Evolutionary conservation across 2,797 vertebrate genomes (phyloP).

Genomic region (Catharus ustulatus): DNA sequence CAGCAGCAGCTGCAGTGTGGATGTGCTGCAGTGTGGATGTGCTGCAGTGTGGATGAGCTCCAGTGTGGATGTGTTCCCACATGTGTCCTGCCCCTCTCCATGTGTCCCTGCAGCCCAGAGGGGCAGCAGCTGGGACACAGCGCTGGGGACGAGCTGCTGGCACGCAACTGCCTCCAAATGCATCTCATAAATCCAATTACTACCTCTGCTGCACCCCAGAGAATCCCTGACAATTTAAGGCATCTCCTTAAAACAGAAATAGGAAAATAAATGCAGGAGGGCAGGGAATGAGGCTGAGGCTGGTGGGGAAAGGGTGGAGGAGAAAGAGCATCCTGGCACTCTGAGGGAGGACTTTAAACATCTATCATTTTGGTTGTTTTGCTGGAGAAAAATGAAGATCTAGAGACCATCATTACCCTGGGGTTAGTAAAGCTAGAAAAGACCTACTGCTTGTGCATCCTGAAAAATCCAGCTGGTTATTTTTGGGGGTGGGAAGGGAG

Average conservation of each 20-base stretch:
- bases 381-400: background rate
- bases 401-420: background rate
- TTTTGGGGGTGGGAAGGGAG: background rate
- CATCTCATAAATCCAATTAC: background rate
- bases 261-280: background rate
- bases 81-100: background rate
- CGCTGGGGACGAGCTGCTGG: background rate
- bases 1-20: background rate
- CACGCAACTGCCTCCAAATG: background rate
- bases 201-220: background rate
- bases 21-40: rapidly evolving
- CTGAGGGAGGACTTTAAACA: background rate
- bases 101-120: background rate
- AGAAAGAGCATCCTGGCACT: background rate
- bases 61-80: background rate
- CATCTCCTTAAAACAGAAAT: background rate
- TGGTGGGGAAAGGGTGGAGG: background rate
- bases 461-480: background rate
- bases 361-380: background rate
- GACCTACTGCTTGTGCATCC: background rate
- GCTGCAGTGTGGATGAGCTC: background rate
- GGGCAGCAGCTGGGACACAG: background rate
- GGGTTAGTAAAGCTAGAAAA: background rate
- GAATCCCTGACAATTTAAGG: background rate
- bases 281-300: background rate